Percentiles rank a stretch among this genome's conserved stretches.
Conservation (phyloP, 2,113 vertebrate species). For the Pelmatolapia mariae region DNA sequence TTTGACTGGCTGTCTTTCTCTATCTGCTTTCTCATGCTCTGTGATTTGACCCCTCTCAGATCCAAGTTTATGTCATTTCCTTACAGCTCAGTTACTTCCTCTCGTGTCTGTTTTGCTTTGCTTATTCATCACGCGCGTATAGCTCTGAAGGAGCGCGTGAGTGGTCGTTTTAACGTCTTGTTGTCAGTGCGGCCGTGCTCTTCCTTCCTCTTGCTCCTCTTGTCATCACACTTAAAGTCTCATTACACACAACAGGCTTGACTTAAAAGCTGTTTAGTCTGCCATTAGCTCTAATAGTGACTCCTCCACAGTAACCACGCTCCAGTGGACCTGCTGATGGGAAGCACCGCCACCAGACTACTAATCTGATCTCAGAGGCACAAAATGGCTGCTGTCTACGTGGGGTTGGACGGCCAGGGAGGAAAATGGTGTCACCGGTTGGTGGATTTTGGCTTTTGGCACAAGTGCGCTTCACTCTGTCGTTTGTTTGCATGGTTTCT, state of each 20-base stretch:
- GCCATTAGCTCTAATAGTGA: conserved; percentile 60
- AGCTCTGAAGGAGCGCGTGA: not conserved
- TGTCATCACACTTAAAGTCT: conserved; percentile 56
- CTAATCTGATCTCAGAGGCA: conserved; percentile 49
- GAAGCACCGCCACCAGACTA: conserved; percentile 26
- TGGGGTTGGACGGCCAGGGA: not conserved
- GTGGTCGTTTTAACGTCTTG: not conserved
- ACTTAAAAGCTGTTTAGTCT: conserved; percentile 57
- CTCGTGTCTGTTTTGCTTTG: not conserved
- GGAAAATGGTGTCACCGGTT: conserved; percentile 22
- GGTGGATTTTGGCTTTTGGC: not conserved
- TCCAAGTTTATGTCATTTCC: not conserved
- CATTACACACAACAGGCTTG: conserved; percentile 52
- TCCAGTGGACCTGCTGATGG: conserved; percentile 42
- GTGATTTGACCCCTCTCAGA: not conserved
- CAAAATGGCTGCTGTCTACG: conserved; percentile 52
- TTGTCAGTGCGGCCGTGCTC: not conserved
- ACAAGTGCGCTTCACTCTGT: not conserved
- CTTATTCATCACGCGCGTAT: not conserved
- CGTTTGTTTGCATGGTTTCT: not conserved
- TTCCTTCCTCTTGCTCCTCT: conserved; percentile 28
- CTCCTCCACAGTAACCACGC: conserved; percentile 45
- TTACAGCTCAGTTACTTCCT: not conserved
- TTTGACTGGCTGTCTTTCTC: conserved; percentile 4
- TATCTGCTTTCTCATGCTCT: not conserved